Percentiles rank a stretch among this genome's conserved stretches.
Conservation (phyloP, 2,113 vertebrate genomes). For the Diphyllodes magnificus region DNA sequence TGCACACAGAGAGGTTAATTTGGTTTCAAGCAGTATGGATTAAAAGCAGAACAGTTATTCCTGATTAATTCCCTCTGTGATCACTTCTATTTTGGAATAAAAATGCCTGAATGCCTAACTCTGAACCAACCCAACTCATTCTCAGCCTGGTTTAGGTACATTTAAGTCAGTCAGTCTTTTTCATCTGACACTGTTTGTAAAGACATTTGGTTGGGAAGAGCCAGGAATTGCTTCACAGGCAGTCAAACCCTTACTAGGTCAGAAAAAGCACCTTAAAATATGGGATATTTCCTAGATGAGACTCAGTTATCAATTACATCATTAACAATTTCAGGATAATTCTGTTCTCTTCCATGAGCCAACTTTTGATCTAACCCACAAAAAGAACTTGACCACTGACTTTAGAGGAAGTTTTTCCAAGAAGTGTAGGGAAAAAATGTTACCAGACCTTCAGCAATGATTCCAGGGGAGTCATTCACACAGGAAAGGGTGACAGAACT, state of each 20-base stretch:
- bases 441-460: neutral
- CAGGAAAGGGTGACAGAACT: neutral
- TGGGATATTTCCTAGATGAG: neutral
- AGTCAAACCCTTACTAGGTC: neutral
- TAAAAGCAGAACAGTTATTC: conserved; percentile 29
- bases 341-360: neutral
- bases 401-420: neutral
- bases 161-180: neutral
- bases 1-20: conserved; percentile 21
- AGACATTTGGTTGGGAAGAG: neutral
- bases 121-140: neutral
- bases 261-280: neutral
- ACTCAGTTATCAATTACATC: neutral
- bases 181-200: neutral
- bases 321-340: neutral
- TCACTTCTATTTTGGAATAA: neutral
- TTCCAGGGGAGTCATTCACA: neutral
- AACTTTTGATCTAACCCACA: neutral
- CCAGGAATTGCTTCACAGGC: neutral
- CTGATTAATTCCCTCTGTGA: neutral
- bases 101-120: neutral
- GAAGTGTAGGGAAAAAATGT: neutral
- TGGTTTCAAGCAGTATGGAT: conserved; percentile 8
- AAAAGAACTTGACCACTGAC: neutral
- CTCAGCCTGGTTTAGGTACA: neutral